Percentiles rank a stretch among this genome's conserved stretches.
phyloP scores from a whole-genome alignment of 2,888 invertebrate species.

The Conchocele bisecta region DNA sequence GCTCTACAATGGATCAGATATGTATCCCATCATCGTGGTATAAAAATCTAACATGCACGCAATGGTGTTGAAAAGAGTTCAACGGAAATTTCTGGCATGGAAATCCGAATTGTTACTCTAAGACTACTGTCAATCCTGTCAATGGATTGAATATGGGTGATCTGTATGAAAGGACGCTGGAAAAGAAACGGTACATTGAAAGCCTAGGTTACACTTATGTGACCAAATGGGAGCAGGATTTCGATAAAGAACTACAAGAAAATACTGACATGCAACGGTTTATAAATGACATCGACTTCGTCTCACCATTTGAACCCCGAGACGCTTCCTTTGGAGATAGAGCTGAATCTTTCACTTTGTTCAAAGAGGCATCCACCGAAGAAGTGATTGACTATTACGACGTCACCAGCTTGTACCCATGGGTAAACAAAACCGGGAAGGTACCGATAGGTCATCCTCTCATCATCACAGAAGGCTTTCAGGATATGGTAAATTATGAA shows the following conservation, averaged over 20 bases:
- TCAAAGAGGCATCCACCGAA: too few species aligned
- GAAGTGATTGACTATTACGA: constrained; percentile 59
- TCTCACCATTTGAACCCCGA: constrained; percentile 49
- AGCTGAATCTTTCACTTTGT: constrained; percentile 54
- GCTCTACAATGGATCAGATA: constrained; percentile 40
- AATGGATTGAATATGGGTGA: constrained; percentile 1
- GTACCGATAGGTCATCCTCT: background rate
- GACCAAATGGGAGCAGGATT: too few species aligned
- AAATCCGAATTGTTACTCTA: constrained; percentile 9
- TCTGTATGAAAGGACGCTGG: too few species aligned
- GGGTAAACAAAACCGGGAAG: too few species aligned
- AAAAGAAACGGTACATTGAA: too few species aligned
- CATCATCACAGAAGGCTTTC: background rate
- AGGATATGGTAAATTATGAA: background rate
- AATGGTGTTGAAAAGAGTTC: constrained; percentile 20
- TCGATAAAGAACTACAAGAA: too few species aligned
- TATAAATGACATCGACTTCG: constrained; percentile 13
- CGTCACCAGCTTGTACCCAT: too few species aligned
- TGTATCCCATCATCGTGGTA: background rate
- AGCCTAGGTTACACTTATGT: too few species aligned
- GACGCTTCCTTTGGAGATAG: constrained; percentile 68
- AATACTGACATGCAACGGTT: constrained; percentile 28
- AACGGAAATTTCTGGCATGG: constrained; percentile 3
- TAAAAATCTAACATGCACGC: constrained; percentile 12
- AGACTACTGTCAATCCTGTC: constrained; percentile 11